phyloP scores from a whole-genome alignment of 1,140 invertebrate species.

The Lordiphosa mommai region DNA sequence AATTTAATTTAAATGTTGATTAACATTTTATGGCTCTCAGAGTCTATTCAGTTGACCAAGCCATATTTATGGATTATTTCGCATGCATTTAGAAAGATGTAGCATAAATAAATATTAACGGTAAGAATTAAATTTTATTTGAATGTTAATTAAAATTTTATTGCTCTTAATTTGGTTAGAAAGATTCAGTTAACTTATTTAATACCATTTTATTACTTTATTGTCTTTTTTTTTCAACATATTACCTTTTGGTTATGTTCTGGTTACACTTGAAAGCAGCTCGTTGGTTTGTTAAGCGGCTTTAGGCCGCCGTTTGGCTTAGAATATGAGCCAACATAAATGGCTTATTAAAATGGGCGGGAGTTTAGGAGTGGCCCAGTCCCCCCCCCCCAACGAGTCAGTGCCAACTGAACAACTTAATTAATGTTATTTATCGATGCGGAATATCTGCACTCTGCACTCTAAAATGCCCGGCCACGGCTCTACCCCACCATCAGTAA shows the following conservation, averaged over 20 bases:
- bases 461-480: conserved; percentile 4
- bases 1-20: too few relatives aligned
- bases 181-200: conserved; percentile 13
- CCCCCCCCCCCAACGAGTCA: background rate
- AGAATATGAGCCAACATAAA: conserved; percentile 14
- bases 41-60: too few relatives aligned
- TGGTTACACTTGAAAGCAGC: conserved; percentile 15
- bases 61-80: too few relatives aligned
- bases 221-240: background rate
- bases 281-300: too few relatives aligned
- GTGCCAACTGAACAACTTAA: conserved; percentile 67
- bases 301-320: conserved; percentile 24
- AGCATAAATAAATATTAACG: too few relatives aligned
- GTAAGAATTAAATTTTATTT: too few relatives aligned
- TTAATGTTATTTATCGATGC: conserved; percentile 75
- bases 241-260: background rate
- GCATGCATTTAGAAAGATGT: too few relatives aligned
- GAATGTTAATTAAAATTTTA: too few relatives aligned
- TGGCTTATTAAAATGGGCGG: conserved; percentile 55
- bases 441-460: conserved; percentile 54
- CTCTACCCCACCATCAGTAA: conserved; percentile 16
- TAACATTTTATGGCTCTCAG: too few relatives aligned
- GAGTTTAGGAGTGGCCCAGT: background rate
- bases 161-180: too few relatives aligned
- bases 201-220: background rate